Base-by-base conservation (phyloP, 1,140 invertebrate species). In the Caenorhabditis brenneri region DNA sequence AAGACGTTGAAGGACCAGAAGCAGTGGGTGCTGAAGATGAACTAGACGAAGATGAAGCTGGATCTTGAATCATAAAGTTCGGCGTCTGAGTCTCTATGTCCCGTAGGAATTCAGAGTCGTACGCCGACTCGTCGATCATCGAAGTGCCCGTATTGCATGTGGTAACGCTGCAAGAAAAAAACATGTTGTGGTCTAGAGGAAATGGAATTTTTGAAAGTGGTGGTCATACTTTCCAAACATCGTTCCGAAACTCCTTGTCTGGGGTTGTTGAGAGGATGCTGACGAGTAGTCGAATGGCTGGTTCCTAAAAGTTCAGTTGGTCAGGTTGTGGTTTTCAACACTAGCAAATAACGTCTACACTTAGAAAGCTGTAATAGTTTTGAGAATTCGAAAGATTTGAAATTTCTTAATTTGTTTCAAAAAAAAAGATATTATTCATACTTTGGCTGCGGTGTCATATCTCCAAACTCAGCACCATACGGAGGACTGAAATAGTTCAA, bases 121-220 rank as follows among this genome's bases (percentile, higher is more conserved):
- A 74, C 65, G n/a, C n/a, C n/a, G 36, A 24, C 36, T 74, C 65
- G 36, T 42, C 65, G 36, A 74, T 74, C 36, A 46, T 74, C n/a
- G 65, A 74, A 24, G 65, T 74, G 65, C 65, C 65, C 22, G 65
- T 74, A 19, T 74, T 74, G 65, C 65, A 74, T 27, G 33, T 74
- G 27, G 33, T 42, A 46, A 74, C 65, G 24, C 65, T 74, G 65
- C 1, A 74, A 74, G 9, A 24, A 24, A 31, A 7, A n/a, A n/a
- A n/a, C n/a, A 10, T 55, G 22, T 55, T 29, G 22, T 10, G 49
- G 9, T 3, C 12, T 7, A 0, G 10, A 4, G n/a, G 2, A 1
- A 46, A 16, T 5, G 65, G n/a, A 24, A 74, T 22, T 24, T 42
- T 12, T 12, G 3, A 58, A 27, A 19, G 29, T 27, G 3, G 19